A percentile compares a stretch with the other conserved stretches of the same genome.
These are phyloP conservation scores for Psilopogon haemacephalus DNA, from an alignment of 2,113 vertebrate genomes.

Conservation along the genomic window DNA sequence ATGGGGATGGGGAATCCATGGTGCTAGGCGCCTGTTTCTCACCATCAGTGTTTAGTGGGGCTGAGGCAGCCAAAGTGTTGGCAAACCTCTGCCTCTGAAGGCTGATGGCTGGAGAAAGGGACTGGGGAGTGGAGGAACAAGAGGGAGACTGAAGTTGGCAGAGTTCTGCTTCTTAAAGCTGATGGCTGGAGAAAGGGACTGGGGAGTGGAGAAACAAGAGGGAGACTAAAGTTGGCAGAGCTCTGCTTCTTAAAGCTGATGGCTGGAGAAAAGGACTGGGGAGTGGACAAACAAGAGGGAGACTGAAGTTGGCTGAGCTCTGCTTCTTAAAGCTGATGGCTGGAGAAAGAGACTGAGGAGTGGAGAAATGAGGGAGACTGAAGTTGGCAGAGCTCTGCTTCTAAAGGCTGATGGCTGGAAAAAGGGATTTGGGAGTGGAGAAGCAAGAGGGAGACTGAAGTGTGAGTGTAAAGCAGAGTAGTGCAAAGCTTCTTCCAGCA, in stretches of 20 bases:
- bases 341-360: background rate
- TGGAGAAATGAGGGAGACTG: background rate
- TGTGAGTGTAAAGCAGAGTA: background rate
- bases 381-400: background rate
- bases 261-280: background rate
- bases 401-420: background rate
- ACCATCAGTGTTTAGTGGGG: background rate
- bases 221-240: background rate
- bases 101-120: background rate
- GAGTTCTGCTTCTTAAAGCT: background rate
- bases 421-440: background rate
- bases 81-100: background rate
- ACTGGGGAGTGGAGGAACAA: background rate
- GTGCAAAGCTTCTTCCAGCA: background rate
- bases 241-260: background rate
- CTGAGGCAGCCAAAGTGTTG: background rate
- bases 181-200: background rate
- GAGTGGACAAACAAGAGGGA: background rate
- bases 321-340: background rate
- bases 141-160: background rate
- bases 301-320: background rate
- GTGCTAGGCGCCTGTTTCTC: background rate
- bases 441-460: background rate
- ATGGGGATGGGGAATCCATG: background rate
- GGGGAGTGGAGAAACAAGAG: background rate